Conservation (phyloP, 2,888 invertebrate genomes). For the Zelleria hepariella region DNA sequence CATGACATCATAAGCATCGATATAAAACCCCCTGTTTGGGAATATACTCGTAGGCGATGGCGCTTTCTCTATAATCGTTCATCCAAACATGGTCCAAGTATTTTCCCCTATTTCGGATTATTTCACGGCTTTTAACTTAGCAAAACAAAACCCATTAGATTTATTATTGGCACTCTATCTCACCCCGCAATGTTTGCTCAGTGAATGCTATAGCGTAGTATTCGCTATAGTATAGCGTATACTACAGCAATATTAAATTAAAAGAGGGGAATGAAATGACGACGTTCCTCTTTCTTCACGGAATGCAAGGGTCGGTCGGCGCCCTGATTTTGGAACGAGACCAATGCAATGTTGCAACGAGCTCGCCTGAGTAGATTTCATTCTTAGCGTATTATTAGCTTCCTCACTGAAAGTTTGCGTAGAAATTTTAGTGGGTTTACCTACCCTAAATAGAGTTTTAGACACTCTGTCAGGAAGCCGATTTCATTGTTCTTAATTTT, state of each 20-base stretch:
- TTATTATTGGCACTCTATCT: background rate
- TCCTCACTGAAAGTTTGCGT: background rate
- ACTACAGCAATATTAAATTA: conserved; percentile 2
- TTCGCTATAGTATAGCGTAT: no score
- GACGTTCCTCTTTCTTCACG: background rate
- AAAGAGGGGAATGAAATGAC: conserved; percentile 1
- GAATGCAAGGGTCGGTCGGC: background rate
- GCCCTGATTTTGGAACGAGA: background rate
- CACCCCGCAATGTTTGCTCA: background rate
- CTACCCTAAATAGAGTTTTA: no score
- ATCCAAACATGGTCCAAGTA: no score
- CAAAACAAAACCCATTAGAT: background rate
- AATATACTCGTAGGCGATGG: no score
- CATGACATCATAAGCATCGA: no score
- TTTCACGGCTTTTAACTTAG: background rate
- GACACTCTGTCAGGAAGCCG: no score
- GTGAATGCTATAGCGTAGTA: background rate
- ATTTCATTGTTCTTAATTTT: no score
- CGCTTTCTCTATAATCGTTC: no score
- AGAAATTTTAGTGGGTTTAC: background rate
- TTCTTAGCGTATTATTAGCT: background rate
- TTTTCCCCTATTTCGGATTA: background rate
- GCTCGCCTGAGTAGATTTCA: background rate
- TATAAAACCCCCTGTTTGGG: no score
- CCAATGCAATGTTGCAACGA: background rate